A percentile compares a stretch with the other conserved stretches of the same genome.
These are phyloP conservation scores for Megamerina dolium DNA, from an alignment of 2,888 invertebrate genomes.

Conservation along the genomic window DNA sequence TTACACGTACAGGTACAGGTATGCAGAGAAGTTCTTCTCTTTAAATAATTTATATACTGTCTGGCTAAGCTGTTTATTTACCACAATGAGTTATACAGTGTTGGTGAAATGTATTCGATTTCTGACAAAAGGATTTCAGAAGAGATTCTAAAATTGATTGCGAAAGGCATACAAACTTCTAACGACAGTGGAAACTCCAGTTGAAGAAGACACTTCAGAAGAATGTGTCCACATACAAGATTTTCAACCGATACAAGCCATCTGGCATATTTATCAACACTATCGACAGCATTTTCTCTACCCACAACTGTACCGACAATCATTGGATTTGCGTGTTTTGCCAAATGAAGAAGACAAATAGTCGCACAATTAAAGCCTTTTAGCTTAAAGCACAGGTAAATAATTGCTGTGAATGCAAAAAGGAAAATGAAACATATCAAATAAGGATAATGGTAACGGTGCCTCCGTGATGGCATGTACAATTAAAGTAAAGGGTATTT, in stretches of 20 bases:
- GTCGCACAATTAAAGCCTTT: conserved; percentile 46
- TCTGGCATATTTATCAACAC: too few species aligned
- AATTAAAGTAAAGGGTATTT: too few species aligned
- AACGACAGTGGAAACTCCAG: too few species aligned
- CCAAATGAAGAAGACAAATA: conserved; percentile 46
- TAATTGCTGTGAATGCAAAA: conserved; percentile 40
- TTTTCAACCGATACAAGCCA: too few species aligned
- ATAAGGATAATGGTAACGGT: neutral
- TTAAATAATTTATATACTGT: conserved; percentile 39
- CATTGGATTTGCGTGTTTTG: conserved; percentile 41
- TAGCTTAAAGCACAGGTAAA: conserved; percentile 43
- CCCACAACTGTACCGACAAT: conserved; percentile 6
- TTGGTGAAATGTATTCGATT: conserved; percentile 17
- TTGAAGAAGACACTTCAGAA: too few species aligned
- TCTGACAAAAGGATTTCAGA: too few species aligned
- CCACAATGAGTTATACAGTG: too few species aligned
- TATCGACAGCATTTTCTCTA: neutral
- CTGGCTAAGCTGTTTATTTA: conserved; percentile 34
- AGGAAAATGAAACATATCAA: conserved; percentile 1
- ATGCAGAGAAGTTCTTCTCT: conserved; percentile 32
- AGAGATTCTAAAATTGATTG: too few species aligned
- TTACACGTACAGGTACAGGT: too few species aligned
- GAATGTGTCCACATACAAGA: too few species aligned
- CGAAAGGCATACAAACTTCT: too few species aligned
- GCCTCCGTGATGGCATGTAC: neutral